These are phyloP conservation scores for Sylvia atricapilla DNA, from an alignment of 2,113 vertebrate genomes.

Conservation along the genomic window DNA sequence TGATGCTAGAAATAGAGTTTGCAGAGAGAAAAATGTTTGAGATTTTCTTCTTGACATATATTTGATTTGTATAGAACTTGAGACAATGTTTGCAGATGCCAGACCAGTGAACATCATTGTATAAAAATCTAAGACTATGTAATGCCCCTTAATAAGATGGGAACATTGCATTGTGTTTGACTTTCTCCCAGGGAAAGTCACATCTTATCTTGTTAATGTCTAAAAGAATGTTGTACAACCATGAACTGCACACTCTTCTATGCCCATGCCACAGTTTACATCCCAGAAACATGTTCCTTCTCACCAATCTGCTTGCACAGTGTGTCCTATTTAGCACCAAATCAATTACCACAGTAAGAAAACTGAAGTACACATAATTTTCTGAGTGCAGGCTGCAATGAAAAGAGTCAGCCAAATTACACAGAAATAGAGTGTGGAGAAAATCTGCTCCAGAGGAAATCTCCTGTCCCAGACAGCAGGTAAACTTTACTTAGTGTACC, in stretches of 20 bases:
- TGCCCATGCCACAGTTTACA: background rate
- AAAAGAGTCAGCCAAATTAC: background rate
- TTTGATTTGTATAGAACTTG: background rate
- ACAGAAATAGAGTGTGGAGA: background rate
- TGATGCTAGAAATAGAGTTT: background rate
- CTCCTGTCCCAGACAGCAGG: background rate
- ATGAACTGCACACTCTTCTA: background rate
- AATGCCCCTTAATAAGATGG: background rate
- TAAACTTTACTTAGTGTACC: background rate
- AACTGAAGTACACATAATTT: conserved; percentile 5
- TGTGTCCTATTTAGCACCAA: conserved; percentile 19
- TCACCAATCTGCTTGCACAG: background rate
- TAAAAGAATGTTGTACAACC: background rate
- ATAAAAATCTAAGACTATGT: background rate
- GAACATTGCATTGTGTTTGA: background rate
- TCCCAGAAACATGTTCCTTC: background rate
- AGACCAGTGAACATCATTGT: background rate
- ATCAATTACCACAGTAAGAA: background rate
- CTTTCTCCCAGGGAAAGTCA: conserved; percentile 23
- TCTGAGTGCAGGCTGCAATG: background rate
- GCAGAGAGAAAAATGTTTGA: background rate
- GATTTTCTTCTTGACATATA: background rate
- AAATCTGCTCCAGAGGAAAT: background rate
- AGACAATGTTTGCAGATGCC: background rate
- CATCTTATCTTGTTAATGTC: background rate